Conservation (phyloP, 2,888 invertebrate genomes). For the Stenichneumon culpator region DNA sequence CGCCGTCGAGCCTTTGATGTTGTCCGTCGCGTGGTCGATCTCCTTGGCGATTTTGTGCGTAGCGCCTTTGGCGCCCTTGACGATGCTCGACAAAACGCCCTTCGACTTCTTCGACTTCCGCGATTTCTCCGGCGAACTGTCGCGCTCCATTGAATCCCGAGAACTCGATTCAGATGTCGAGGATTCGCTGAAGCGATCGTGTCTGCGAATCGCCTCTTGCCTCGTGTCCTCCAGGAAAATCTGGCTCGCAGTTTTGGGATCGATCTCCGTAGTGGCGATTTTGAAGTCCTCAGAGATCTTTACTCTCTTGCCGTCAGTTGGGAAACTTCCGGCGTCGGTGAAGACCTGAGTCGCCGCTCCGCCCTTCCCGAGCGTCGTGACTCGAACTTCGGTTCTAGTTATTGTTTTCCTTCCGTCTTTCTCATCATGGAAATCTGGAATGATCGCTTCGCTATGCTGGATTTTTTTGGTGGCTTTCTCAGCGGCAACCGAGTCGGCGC, state of each 20-base stretch:
- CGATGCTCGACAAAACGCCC: slow-evolving; percentile 75
- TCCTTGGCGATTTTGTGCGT: slow-evolving; percentile 75
- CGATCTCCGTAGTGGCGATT: slow-evolving; percentile 57
- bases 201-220: slow-evolving; percentile 39
- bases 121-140: slow-evolving; percentile 66
- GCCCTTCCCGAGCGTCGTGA: slow-evolving; percentile 15
- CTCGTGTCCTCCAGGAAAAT: slow-evolving; percentile 69
- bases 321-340: neutral
- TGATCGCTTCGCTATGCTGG: slow-evolving; percentile 39
- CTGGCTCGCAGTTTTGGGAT: slow-evolving; percentile 70
- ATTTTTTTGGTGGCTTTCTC: slow-evolving; percentile 61
- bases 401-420: slow-evolving; percentile 31
- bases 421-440: slow-evolving; percentile 56
- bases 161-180: slow-evolving; percentile 68
- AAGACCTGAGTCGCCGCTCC: slow-evolving; percentile 24
- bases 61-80: slow-evolving; percentile 75
- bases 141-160: slow-evolving; percentile 62
- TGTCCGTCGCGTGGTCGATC: slow-evolving; percentile 75
- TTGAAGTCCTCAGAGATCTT: slow-evolving; percentile 60
- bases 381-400: slow-evolving; percentile 45
- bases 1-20: slow-evolving; percentile 72
- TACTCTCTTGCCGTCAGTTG: slow-evolving; percentile 23
- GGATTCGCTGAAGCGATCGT: slow-evolving; percentile 58
- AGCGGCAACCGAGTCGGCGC: slow-evolving; percentile 70
- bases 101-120: slow-evolving; percentile 73